phyloP scores from a whole-genome alignment of 2,888 invertebrate genomes.

The Rhopalosiphum nymphaeae region DNA sequence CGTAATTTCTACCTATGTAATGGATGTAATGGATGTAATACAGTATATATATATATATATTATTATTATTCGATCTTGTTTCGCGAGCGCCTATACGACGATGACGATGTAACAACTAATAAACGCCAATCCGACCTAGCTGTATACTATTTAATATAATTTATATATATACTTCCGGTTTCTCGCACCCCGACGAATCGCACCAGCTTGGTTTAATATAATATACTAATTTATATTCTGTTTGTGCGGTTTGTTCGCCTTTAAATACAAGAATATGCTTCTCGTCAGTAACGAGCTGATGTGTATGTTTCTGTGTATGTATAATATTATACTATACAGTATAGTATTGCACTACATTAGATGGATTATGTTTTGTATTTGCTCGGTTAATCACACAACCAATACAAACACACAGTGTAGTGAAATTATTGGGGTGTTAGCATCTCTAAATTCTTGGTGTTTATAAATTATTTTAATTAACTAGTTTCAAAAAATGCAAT shows the following conservation, averaged over 20 bases:
- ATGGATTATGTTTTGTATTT: not conserved
- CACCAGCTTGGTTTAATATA: not conserved
- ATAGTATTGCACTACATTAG: not conserved
- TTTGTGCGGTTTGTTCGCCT: not conserved
- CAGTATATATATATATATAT: not conserved
- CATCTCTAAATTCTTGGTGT: not conserved
- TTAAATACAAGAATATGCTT: not conserved
- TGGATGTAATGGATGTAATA: slow-evolving; percentile 6
- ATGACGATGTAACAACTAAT: not conserved
- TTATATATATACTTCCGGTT: not conserved
- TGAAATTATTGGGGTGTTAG: not conserved
- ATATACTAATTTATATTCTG: slow-evolving; percentile 3
- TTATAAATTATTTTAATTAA: not conserved
- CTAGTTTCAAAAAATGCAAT: not conserved
- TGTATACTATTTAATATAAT: not conserved
- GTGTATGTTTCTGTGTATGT: not conserved
- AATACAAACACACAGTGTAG: not conserved
- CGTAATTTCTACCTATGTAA: not conserved
- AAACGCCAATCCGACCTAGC: not conserved
- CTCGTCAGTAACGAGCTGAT: not conserved
- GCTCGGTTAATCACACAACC: not conserved
- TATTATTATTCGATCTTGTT: not conserved
- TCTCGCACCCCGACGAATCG: not conserved
- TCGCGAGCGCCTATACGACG: not conserved
- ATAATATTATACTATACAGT: not conserved